These are phyloP conservation scores for Calephelis nemesis DNA, from an alignment of 1,140 invertebrate genomes.

Conservation along the genomic window DNA sequence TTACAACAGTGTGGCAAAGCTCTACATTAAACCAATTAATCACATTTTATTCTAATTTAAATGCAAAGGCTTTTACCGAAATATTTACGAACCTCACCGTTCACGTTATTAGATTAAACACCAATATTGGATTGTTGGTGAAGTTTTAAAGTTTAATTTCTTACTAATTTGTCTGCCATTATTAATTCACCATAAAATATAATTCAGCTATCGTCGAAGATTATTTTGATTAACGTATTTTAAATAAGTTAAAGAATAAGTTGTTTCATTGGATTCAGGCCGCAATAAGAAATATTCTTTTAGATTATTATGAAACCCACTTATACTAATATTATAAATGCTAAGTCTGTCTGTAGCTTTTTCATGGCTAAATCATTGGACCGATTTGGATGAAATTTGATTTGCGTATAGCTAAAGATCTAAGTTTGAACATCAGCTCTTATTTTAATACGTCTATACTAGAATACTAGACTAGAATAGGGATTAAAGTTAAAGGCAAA, in stretches of 20 bases:
- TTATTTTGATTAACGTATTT: not conserved
- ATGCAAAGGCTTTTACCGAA: slow-evolving; percentile 1
- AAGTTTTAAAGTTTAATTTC: slow-evolving; percentile 13
- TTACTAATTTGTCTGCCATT: not conserved
- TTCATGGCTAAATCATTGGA: too few relatives aligned
- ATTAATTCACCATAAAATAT: not conserved
- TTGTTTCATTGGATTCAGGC: too few relatives aligned
- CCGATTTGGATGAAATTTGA: too few relatives aligned
- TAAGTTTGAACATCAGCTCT: too few relatives aligned
- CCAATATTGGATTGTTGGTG: slow-evolving; percentile 4
- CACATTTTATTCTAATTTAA: slow-evolving; percentile 10
- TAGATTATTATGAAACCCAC: too few relatives aligned
- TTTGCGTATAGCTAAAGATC: too few relatives aligned
- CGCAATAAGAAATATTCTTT: too few relatives aligned
- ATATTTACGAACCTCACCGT: not conserved
- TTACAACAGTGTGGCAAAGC: not conserved
- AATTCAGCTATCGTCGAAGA: not conserved
- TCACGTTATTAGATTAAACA: slow-evolving; percentile 5
- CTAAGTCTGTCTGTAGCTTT: too few relatives aligned
- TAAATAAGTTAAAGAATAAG: not conserved
- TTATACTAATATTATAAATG: too few relatives aligned
- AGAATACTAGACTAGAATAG: too few relatives aligned
- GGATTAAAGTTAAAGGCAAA: too few relatives aligned
- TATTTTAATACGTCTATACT: too few relatives aligned
- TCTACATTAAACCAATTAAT: not conserved